phyloP scores from a whole-genome alignment of 2,797 vertebrate genomes.

The Sebastes goodei region DNA sequence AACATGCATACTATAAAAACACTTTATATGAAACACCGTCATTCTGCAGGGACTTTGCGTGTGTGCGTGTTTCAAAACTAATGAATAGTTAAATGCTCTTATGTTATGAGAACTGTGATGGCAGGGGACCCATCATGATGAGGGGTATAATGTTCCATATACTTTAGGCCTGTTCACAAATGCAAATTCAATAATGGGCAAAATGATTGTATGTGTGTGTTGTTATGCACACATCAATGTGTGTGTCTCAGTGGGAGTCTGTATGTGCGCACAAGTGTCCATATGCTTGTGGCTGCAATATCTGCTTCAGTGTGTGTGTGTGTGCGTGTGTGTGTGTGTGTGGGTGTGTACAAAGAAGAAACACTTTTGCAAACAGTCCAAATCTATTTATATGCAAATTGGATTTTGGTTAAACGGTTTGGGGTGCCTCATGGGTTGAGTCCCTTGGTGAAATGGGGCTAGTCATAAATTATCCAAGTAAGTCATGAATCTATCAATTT shows the following conservation, averaged over 20 bases:
- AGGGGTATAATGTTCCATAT: constrained; percentile 51
- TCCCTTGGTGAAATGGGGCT: constrained; percentile 80
- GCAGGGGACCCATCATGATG: constrained; percentile 42
- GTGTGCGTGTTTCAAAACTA: constrained; percentile 3
- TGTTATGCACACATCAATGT: constrained; percentile 1
- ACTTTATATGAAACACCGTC: constrained; percentile 14
- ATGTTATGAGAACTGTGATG: constrained; percentile 39
- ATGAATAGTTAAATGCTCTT: constrained; percentile 42
- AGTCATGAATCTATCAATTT: constrained; percentile 90
- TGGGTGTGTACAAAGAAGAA: constrained; percentile 39
- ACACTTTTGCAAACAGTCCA: constrained; percentile 85
- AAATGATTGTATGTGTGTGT: constrained; percentile 34
- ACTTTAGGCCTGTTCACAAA: constrained; percentile 50
- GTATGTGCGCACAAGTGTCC: background rate
- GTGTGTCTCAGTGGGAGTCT: constrained; percentile 3
- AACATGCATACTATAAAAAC: background rate
- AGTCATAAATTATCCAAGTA: constrained; percentile 90
- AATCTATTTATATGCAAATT: constrained; percentile 98
- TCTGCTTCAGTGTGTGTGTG: background rate
- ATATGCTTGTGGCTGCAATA: constrained; percentile 10
- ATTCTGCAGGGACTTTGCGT: background rate
- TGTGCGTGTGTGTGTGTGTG: background rate
- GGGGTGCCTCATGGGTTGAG: constrained; percentile 77
- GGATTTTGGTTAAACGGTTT: constrained; percentile 84
- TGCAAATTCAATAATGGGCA: constrained; percentile 63